A percentile compares a stretch with the other conserved stretches of the same genome.
Evolutionary conservation across 2,797 vertebrate genomes (phyloP).

Genomic region (Chiroxiphia lanceolata): DNA sequence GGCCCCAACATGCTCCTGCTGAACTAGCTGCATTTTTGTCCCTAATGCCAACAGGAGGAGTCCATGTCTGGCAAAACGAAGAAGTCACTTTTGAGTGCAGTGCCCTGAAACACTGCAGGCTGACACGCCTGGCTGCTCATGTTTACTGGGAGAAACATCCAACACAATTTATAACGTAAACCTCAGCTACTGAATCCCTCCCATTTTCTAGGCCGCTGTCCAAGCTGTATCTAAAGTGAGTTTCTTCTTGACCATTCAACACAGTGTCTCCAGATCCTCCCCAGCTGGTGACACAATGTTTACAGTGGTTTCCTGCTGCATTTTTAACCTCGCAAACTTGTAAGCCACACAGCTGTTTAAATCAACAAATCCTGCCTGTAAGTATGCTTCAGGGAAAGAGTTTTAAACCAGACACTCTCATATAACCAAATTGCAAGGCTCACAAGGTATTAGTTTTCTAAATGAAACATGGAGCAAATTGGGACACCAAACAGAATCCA

Average conservation of each 20-base stretch:
- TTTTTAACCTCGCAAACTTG: slow-evolving; percentile 35
- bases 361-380: background rate
- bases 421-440: background rate
- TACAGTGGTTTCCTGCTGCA: slow-evolving; percentile 53
- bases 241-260: slow-evolving; percentile 20
- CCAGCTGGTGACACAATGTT: slow-evolving; percentile 28
- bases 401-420: background rate
- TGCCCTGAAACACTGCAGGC: background rate
- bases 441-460: background rate
- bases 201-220: slow-evolving; percentile 13
- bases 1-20: background rate
- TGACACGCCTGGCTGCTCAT: background rate
- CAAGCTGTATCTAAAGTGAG: slow-evolving; percentile 42
- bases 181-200: slow-evolving; percentile 8
- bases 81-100: background rate
- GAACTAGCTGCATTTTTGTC: background rate
- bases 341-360: background rate
- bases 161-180: background rate
- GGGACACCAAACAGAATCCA: background rate
- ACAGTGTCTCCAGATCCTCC: slow-evolving; percentile 10
- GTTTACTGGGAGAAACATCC: background rate
- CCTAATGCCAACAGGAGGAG: background rate
- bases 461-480: background rate
- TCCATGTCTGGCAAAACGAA: background rate
- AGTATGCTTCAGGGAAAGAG: background rate